A percentile compares a stretch with the other conserved stretches of the same genome.
phyloP scores from a whole-genome alignment of 2,113 vertebrate species.

The Diadophis punctatus region DNA sequence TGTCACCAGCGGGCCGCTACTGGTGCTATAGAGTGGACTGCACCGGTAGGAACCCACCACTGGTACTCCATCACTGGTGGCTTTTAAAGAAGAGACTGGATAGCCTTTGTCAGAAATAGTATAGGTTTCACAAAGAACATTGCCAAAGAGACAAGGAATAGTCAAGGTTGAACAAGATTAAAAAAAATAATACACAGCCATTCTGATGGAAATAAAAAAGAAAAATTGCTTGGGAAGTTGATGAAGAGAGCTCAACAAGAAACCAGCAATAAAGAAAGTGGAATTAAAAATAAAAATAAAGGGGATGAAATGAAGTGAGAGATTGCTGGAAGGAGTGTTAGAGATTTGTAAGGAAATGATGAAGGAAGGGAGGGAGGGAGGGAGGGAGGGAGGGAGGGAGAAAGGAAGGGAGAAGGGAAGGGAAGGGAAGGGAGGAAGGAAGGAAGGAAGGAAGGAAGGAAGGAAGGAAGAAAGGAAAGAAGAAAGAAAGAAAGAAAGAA shows the following conservation, averaged over 20 bases:
- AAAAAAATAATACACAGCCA: background rate
- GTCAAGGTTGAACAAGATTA: background rate
- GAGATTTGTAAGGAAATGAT: background rate
- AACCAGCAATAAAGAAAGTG: background rate
- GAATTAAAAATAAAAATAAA: background rate
- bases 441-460: accelerated
- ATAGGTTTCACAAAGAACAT: background rate
- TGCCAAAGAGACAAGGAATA: background rate
- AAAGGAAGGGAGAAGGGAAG: too few relatives aligned
- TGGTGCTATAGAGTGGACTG: too few relatives aligned
- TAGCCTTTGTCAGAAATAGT: too few relatives aligned
- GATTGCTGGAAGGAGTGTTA: background rate
- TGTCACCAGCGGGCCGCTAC: too few relatives aligned
- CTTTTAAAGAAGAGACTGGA: too few relatives aligned
- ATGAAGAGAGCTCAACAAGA: background rate
- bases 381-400: too few relatives aligned
- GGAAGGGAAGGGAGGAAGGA: too few relatives aligned
- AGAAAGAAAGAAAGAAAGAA: too few relatives aligned
- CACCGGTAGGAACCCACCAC: too few relatives aligned
- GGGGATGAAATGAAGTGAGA: background rate
- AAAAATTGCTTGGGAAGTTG: background rate
- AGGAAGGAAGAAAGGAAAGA: too few relatives aligned
- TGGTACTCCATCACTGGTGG: too few relatives aligned
- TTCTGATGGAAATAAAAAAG: background rate
- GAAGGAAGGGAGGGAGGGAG: too few relatives aligned